These are phyloP conservation scores for Oligia fasciuncula DNA, from an alignment of 2,888 invertebrate species.

Conservation along the genomic window DNA sequence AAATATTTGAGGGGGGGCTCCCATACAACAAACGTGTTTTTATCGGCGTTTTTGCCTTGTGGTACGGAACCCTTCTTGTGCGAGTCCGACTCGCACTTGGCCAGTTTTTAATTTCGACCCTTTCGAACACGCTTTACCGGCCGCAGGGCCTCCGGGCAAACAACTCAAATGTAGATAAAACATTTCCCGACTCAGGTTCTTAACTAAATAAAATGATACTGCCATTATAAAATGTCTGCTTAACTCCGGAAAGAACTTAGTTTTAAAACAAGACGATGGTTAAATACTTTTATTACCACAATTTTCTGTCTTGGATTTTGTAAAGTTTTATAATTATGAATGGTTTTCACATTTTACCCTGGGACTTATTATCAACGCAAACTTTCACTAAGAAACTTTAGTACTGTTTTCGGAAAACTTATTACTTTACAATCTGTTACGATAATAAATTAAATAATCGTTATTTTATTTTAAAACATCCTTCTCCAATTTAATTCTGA, in stretches of 20 bases:
- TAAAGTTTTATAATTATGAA: conserved; percentile 18
- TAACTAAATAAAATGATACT: conserved; percentile 56
- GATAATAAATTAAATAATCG: not conserved
- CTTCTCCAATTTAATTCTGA: not conserved
- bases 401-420: not conserved
- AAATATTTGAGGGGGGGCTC: too few relatives aligned
- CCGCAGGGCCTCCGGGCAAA: conserved; percentile 41
- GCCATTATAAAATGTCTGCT: conserved; percentile 35
- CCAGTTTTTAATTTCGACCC: conserved; percentile 35
- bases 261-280: conserved; percentile 44
- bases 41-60: too few relatives aligned
- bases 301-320: conserved; percentile 18
- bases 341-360: not conserved
- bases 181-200: conserved; percentile 51
- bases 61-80: too few relatives aligned
- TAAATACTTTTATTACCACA: conserved; percentile 29
- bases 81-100: too few relatives aligned
- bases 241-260: conserved; percentile 43
- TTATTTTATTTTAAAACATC: not conserved
- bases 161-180: conserved; percentile 59
- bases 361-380: not conserved
- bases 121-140: conserved; percentile 43
- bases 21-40: too few relatives aligned
- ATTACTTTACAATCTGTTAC: not conserved
- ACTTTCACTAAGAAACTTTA: not conserved